Conservation (phyloP, 1,140 invertebrate genomes). For the Adoxophyes honmai region DNA sequence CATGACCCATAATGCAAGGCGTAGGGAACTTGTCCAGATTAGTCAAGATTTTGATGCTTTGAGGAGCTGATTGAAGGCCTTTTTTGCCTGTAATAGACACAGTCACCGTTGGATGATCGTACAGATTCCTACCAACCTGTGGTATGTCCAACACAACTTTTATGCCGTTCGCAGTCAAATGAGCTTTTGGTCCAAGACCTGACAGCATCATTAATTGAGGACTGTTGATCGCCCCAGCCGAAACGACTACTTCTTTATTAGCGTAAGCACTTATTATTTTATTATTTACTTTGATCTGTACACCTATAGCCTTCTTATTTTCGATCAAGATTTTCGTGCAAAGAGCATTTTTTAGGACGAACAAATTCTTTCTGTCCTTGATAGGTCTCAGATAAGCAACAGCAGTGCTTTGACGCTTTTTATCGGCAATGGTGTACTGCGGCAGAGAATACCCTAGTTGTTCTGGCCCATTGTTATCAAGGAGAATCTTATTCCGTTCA, state of each 20-base stretch:
- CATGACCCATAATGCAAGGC: conserved; percentile 24
- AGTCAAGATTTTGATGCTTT: conserved; percentile 20
- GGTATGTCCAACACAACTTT: conserved; percentile 76
- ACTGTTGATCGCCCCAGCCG: conserved; percentile 73
- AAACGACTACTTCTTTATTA: conserved; percentile 75
- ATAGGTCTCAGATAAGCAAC: conserved; percentile 89
- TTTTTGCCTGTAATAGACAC: conserved; percentile 22
- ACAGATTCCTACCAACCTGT: conserved; percentile 83
- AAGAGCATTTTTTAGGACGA: conserved; percentile 84
- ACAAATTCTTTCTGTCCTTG: conserved; percentile 84
- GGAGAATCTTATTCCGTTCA: conserved; percentile 87
- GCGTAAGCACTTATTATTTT: conserved; percentile 35
- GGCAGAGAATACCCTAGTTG: conserved; percentile 89
- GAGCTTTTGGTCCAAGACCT: conserved; percentile 58
- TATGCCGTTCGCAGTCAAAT: conserved; percentile 63
- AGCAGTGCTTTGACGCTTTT: conserved; percentile 89
- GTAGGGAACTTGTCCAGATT: conserved; percentile 23
- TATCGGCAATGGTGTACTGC: conserved; percentile 88
- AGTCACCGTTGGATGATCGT: conserved; percentile 73
- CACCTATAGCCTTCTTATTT: conserved; percentile 69
- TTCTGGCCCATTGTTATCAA: conserved; percentile 87
- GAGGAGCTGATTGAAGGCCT: conserved; percentile 19
- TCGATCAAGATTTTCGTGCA: conserved; percentile 84
- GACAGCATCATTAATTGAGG: conserved; percentile 72
- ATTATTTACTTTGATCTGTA: conserved; percentile 62